Evolutionary conservation across 1,140 invertebrate genomes (phyloP), one percentile per base, ranked within the genome.

Genomic region (Daktulosphaira vitifoliae): DNA sequence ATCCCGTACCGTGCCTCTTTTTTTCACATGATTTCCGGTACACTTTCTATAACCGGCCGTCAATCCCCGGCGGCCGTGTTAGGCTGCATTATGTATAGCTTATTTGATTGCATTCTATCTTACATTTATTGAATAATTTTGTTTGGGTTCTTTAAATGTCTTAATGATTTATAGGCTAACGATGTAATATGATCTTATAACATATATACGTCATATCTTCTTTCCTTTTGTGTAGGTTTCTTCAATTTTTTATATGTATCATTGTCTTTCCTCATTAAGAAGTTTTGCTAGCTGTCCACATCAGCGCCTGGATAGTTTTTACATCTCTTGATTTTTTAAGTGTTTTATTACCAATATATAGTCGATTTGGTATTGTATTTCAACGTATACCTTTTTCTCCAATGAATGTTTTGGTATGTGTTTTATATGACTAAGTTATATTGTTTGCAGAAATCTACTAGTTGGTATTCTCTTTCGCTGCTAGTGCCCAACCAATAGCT

Each of bases 361-460:
- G 65, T 75, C 73, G 52, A 75, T 75, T 67, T 74, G 73, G 66
- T 75, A 75, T 65, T 73, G 50, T 9, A 73, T 37, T 69, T 74
- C 72, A 73, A 74, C 4, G 73, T 75, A 48, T 73, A 74, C 42
- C 73, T 50, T 37, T 71, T 65, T 52, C 72, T 64, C 8, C 69
- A 66, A 15, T 68, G 73, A 54, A 72, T 38, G 25, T 73, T 69
- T 64, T 71, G 74, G 23, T 52, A 71, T 6, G 71, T 73, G 42
- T 76, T 74, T 20, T 62, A 64, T 37, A 73, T 67, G 8, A 68
- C 46, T 22, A 74, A 29, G 11, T 72, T 65, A n/a, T 73, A 38
- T 51, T 73, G 68, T 69, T 71, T 66, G 39, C 71, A 74, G 54
- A 74, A 74, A 46, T 75, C 44, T 25, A 72, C 51, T 11, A 73